A percentile compares a stretch with the other conserved stretches of the same genome.
These are phyloP conservation scores for Tachysurus fulvidraco DNA, from an alignment of 2,113 vertebrate species.

Conservation along the genomic window DNA sequence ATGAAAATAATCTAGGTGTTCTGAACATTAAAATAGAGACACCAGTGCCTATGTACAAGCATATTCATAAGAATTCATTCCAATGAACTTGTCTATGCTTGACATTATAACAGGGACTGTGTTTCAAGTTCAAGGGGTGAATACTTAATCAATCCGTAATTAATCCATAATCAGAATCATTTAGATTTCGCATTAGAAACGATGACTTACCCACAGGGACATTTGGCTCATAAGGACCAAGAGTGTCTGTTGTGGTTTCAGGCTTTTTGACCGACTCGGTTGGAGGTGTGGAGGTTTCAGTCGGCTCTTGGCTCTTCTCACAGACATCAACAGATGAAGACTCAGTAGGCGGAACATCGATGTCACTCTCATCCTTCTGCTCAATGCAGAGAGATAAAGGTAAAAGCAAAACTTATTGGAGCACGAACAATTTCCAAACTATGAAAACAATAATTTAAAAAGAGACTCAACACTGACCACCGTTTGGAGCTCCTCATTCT, in stretches of 20 bases:
- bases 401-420: background rate
- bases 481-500: conserved; percentile 28
- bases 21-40: background rate
- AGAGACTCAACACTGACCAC: conserved; percentile 8
- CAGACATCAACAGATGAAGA: background rate
- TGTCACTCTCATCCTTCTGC: conserved; percentile 21
- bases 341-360: conserved; percentile 7
- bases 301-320: conserved; percentile 43
- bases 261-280: conserved; percentile 53
- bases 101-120: no score
- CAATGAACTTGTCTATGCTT: background rate
- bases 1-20: background rate
- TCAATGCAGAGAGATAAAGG: conserved; percentile 13
- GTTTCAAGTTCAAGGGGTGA: background rate
- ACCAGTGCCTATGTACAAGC: background rate
- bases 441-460: background rate
- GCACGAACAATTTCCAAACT: background rate
- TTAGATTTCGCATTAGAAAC: background rate
- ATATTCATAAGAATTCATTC: background rate
- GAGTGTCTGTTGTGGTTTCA: conserved; percentile 52
- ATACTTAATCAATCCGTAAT: background rate
- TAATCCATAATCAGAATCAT: background rate
- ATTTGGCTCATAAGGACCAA: conserved; percentile 83
- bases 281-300: conserved; percentile 6
- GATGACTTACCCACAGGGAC: conserved; percentile 83